Evolutionary conservation across 2,113 vertebrate species (phyloP).

Genomic region (Saguinus imperator): DNA sequence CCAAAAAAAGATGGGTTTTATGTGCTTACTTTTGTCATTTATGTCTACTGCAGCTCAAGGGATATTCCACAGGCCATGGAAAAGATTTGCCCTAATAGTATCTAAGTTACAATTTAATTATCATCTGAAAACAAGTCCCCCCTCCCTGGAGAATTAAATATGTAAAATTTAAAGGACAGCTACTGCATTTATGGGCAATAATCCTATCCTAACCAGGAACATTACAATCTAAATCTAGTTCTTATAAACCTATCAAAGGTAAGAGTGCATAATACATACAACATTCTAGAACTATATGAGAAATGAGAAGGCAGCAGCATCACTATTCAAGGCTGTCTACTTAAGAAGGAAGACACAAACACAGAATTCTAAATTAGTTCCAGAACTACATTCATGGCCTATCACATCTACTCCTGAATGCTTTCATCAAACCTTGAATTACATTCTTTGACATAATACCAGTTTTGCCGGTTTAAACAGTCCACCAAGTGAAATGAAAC

Average conservation of each 20-base stretch:
- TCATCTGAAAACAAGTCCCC: background rate
- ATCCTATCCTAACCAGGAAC: background rate
- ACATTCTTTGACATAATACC: slow-evolving; percentile 13
- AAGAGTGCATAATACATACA: background rate
- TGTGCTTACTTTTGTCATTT: background rate
- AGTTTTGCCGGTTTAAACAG: slow-evolving; percentile 9
- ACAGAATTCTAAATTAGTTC: background rate
- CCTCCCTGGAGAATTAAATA: background rate
- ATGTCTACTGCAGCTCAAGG: background rate
- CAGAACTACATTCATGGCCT: background rate
- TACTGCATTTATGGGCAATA: background rate
- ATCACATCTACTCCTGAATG: background rate
- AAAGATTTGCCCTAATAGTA: background rate
- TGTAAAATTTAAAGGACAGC: slow-evolving; percentile 4
- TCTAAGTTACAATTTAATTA: slow-evolving; percentile 23
- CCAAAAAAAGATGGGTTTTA: background rate
- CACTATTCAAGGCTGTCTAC: background rate
- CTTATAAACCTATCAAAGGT: slow-evolving; percentile 22
- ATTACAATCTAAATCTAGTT: slow-evolving; percentile 31
- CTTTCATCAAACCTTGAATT: background rate
- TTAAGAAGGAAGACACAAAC: background rate
- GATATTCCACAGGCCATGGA: background rate
- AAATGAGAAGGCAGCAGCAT: background rate
- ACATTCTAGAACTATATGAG: background rate
- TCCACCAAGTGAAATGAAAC: background rate